Evolutionary conservation across 2,113 vertebrate species (phyloP).

Genomic region (Tupaia tana): DNA sequence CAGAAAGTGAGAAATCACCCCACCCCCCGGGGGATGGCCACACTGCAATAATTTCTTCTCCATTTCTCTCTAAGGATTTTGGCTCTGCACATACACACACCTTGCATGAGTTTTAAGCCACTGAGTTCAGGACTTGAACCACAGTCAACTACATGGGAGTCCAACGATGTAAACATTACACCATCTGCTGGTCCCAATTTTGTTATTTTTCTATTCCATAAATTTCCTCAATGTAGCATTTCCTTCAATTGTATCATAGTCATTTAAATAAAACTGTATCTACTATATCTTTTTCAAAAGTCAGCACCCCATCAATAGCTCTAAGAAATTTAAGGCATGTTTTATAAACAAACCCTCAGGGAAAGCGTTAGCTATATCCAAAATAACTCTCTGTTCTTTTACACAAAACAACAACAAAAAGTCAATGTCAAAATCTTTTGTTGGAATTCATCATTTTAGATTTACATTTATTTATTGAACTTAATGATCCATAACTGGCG

Average conservation of each 20-base stretch:
- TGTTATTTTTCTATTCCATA: constrained; percentile 2
- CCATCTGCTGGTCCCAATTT: not conserved
- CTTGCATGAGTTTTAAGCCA: too few species aligned
- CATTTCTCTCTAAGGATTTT: too few species aligned
- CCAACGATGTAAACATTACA: too few species aligned
- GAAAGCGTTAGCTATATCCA: not conserved
- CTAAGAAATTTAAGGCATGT: not conserved
- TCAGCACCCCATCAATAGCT: constrained; percentile 45
- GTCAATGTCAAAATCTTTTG: constrained; percentile 62
- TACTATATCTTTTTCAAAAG: not conserved
- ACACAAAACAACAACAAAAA: constrained; percentile 24
- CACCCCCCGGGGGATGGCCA: too few species aligned
- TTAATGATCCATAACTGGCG: constrained; percentile 82
- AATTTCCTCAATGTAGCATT: constrained; percentile 15
- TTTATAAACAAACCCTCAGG: constrained; percentile 50
- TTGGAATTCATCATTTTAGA: constrained; percentile 80
- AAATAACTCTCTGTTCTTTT: constrained; percentile 44
- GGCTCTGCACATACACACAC: too few species aligned
- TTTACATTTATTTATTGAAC: constrained; percentile 82
- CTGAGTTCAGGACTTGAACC: too few species aligned
- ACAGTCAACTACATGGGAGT: too few species aligned
- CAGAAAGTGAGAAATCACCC: too few species aligned
- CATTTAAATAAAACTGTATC: constrained; percentile 59
- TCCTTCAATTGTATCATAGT: constrained; percentile 45
- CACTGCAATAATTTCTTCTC: too few species aligned